Evolutionary conservation across 2,888 invertebrate species (phyloP), one percentile per base, ranked within the genome.

Genomic region (Macaria notata): DNA sequence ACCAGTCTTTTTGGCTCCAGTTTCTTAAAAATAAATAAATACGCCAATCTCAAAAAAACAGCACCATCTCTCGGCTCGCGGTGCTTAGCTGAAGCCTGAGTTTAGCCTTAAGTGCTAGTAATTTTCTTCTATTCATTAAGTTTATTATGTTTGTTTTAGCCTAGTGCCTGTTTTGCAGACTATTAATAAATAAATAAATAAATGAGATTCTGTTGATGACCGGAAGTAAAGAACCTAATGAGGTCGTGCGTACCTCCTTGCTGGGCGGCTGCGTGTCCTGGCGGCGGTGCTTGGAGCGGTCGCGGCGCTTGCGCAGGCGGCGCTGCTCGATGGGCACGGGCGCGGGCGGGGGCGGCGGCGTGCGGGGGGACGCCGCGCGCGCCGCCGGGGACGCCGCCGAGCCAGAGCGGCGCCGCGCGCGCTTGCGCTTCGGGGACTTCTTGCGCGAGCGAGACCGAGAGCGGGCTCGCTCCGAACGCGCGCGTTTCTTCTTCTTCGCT

Each of bases 241-340:
- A n/a, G n/a, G n/a, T n/a, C 7, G 41, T 31, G 3, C 31, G n/a
- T 9, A 67, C 66, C 86, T 97, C 97, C 81, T 98, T 98, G 3
- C 96, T 95, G 0, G 96, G 96, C 0, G 79, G 78, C 43, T 66
- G 58, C 59, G 69, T 60, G 56, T 78, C 51, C 92, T 69, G 53
- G 77, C 79, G 78, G 4, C 78, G 73, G 65, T 75, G 78, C 31
- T 73, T 71, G 30, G 69, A 67, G 53, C 71, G 76, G 46, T 69
- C 72, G 49, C 69, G 77, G 51, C 68, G 59, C 51, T 54, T 58
- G 33, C 58, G 63, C 56, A 62, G 61, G 46, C 58, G 93, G 72
- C 81, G 79, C 63, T 65, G 73, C 58, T 86, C 86, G 31, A 87
- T 71, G 1, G 86, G 79, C 0, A 94, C 94, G 72, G 63, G 84